Evolutionary conservation across 2,113 vertebrate genomes (phyloP), one percentile per base, ranked within the genome.

Genomic region (Oenanthe melanoleuca): DNA sequence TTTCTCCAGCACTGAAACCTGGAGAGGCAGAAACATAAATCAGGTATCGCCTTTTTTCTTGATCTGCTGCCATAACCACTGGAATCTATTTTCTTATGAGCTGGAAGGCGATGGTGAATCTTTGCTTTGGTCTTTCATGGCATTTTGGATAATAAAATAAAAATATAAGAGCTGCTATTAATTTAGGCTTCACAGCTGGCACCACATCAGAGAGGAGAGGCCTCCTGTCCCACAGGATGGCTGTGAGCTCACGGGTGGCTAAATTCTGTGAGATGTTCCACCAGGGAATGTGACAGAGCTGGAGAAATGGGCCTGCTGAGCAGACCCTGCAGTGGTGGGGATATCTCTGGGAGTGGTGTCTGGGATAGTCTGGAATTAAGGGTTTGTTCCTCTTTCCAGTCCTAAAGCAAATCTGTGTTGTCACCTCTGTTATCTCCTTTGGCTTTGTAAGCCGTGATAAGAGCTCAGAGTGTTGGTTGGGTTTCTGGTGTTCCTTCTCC

Each of bases 121-220:
- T 84, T 70, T 71, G 55, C 80, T 80, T 73, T 73, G 38, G 20
- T 37, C 79, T 94, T 70, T 77, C 77, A 6, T 55, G 65, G 78
- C 52, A 55, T 13, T 3, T 63, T 67, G 89, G 77, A 64, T 77
- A 24, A 57, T 80, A 81, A 66, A 44, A 24, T 42, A 23, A 52
- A 65, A 69, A 9, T 6, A 0, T 0, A 52, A 60, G 50, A 83
- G 72, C 89, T 83, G 89, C 53, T 38, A 49, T 69, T 91, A 61
- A 89, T 95, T 89, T 83, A 8, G 25, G 26, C 49, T 67, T 79
- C 7, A 19, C 38, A 25, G 37, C 4, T 86, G 84, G 72, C 59
- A n/a, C 26, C 92, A 60, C 83, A 91, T 86, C 80, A 88, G 83
- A 91, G 86, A 34, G 67, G 45, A 80, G 86, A 28, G 55, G 87